Percentiles rank a stretch among this genome's conserved stretches.
Evolutionary conservation across 2,797 vertebrate genomes (phyloP).

Genomic region (Leuciscus waleckii): DNA sequence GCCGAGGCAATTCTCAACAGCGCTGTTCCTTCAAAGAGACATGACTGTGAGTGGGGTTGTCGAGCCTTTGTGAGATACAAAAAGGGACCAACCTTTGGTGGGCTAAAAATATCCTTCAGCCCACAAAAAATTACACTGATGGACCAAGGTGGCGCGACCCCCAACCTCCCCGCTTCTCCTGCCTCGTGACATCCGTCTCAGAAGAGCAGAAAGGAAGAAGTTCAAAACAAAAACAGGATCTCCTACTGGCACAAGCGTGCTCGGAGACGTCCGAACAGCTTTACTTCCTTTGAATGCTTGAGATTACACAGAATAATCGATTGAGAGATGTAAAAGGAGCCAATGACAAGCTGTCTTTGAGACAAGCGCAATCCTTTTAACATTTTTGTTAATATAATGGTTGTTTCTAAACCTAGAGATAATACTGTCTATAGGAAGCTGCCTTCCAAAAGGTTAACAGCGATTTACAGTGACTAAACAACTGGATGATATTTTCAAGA

Average conservation of each 20-base stretch:
- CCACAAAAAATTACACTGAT: slow-evolving; percentile 73
- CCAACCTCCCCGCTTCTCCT: slow-evolving; percentile 39
- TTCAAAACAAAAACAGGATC: slow-evolving; percentile 30
- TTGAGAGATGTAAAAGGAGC: background rate
- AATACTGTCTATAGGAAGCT: background rate
- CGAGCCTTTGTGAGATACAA: slow-evolving; percentile 69
- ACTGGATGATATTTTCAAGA: background rate
- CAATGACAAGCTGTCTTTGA: background rate
- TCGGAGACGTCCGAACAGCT: background rate
- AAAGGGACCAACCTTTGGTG: slow-evolving; percentile 65
- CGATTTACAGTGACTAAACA: background rate
- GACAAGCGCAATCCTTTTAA: background rate
- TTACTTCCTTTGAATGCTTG: background rate
- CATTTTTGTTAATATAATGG: background rate
- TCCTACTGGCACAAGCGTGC: slow-evolving; percentile 26
- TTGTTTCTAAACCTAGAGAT: background rate
- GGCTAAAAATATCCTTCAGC: slow-evolving; percentile 68
- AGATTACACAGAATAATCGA: background rate
- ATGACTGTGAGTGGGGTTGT: slow-evolving; percentile 58
- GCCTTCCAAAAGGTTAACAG: background rate
- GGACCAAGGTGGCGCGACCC: slow-evolving; percentile 66
- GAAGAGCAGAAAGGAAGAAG: slow-evolving; percentile 53
- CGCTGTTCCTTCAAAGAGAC: slow-evolving; percentile 70
- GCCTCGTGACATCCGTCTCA: slow-evolving; percentile 36
- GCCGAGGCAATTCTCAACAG: slow-evolving; percentile 67